Evolutionary conservation across 2,113 vertebrate genomes (phyloP).

Genomic region (Marcusenius ussheri): DNA sequence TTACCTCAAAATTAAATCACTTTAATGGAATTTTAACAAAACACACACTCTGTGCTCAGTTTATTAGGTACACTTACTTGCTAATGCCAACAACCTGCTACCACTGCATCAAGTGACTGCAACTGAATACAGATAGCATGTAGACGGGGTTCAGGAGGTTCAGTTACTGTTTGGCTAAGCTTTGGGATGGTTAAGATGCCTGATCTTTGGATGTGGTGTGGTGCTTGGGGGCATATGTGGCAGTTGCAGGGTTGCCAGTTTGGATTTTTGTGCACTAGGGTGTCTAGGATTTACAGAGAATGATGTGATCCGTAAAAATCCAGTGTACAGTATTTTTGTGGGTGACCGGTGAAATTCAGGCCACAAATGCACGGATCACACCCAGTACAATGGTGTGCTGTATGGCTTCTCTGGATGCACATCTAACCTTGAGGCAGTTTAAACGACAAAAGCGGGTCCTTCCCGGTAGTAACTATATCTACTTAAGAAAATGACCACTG

Average conservation of each 20-base stretch:
- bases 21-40: background rate
- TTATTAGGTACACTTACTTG: background rate
- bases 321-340: background rate
- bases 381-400: background rate
- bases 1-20: background rate
- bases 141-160: background rate
- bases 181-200: background rate
- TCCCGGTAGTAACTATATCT: background rate
- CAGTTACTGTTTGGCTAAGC: background rate
- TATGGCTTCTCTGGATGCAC: background rate
- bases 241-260: background rate
- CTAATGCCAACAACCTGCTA: background rate
- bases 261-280: background rate
- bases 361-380: background rate
- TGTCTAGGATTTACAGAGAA: background rate
- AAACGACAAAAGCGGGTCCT: background rate
- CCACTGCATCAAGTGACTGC: background rate
- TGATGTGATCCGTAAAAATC: background rate
- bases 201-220: background rate
- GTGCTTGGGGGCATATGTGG: background rate
- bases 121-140: background rate
- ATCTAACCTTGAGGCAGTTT: background rate
- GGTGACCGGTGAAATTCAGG: background rate
- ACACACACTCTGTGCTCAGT: background rate
- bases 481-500: background rate